phyloP scores from a whole-genome alignment of 2,888 invertebrate species.

The Bugulina stolonifera region DNA sequence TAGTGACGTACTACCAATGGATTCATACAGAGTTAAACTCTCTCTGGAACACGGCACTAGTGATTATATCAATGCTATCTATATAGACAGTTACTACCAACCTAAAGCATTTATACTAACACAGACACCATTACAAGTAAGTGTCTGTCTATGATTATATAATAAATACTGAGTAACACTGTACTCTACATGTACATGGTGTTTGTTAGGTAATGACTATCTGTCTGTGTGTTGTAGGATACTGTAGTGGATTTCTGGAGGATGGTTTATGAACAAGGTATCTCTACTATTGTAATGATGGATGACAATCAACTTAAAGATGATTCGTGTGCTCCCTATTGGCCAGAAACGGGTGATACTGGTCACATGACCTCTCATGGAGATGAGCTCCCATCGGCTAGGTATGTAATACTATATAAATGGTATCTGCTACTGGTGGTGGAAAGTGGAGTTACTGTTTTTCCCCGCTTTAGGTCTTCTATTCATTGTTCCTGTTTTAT shows the following conservation, averaged over 20 bases:
- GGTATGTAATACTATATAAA: no score
- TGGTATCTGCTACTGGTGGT: no score
- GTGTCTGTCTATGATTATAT: no score
- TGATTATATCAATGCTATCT: constrained; percentile 51
- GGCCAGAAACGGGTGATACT: constrained; percentile 31
- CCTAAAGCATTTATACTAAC: constrained; percentile 46
- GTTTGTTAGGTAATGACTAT: neutral
- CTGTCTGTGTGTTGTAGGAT: constrained; percentile 29
- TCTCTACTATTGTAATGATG: constrained; percentile 46
- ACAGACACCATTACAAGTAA: constrained; percentile 44
- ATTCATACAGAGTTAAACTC: constrained; percentile 6
- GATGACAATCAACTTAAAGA: constrained; percentile 39
- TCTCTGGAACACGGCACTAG: constrained; percentile 30
- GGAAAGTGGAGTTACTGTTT: no score
- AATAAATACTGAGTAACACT: no score
- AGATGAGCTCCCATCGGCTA: no score
- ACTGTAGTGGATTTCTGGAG: constrained; percentile 52
- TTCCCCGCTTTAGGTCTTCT: no score
- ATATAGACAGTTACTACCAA: constrained; percentile 43
- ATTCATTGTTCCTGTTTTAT: no score
- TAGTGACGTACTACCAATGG: neutral
- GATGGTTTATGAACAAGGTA: constrained; percentile 46
- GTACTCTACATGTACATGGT: no score
- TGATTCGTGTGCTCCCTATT: constrained; percentile 45
- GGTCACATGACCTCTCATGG: neutral